Percentiles rank a stretch among this genome's conserved stretches.
These are phyloP conservation scores for Malachius bipustulatus DNA, from an alignment of 2,888 invertebrate genomes.

Conservation along the genomic window DNA sequence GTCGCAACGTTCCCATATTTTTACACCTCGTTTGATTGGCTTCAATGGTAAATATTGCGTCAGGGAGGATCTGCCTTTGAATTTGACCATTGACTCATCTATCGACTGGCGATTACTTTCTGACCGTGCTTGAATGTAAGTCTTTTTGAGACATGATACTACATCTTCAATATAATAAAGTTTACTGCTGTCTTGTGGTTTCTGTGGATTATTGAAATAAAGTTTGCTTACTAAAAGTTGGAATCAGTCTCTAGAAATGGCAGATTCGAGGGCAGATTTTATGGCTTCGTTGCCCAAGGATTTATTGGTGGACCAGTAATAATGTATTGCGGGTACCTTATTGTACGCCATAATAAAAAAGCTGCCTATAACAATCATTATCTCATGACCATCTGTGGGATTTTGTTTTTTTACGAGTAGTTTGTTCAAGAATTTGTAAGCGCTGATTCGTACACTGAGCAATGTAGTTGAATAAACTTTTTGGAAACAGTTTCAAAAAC, in stretches of 20 bases:
- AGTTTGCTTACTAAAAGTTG: conserved; percentile 1
- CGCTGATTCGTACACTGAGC: not conserved
- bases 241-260: not conserved
- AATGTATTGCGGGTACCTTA: conserved; percentile 1
- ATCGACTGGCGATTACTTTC: conserved; percentile 1
- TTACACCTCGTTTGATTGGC: not conserved
- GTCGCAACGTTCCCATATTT: not conserved
- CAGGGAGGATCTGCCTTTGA: conserved; percentile 2
- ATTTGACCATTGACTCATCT: conserved; percentile 2
- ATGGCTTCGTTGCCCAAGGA: conserved; percentile 1
- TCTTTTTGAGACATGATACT: not conserved
- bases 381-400: not conserved
- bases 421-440: conserved; percentile 1
- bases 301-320: conserved; percentile 1
- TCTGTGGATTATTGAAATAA: not conserved
- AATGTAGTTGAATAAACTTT: not conserved
- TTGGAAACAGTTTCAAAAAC: not conserved
- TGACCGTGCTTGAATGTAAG: not conserved
- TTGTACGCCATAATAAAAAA: conserved; percentile 1
- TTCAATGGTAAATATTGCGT: no score
- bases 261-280: not conserved
- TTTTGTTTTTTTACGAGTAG: not conserved
- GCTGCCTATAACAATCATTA: not conserved
- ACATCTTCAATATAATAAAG: conserved; percentile 3
- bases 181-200: not conserved